Conservation (phyloP, 2,797 vertebrate species). For the Sebastes reedi region DNA sequence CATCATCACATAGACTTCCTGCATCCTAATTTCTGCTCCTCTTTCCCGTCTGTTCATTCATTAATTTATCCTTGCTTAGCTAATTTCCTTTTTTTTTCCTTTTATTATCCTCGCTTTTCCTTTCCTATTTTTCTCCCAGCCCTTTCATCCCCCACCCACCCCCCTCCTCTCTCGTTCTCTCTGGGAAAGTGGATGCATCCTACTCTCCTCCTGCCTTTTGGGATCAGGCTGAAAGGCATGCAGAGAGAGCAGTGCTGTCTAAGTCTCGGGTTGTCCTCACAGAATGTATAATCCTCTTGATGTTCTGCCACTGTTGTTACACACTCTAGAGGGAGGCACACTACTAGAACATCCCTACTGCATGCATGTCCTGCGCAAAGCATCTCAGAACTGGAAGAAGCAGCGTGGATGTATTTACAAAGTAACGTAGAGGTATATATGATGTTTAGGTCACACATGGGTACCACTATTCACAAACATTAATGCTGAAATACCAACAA, state of each 20-base stretch:
- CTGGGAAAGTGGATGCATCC: slow-evolving; percentile 43
- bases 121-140: neutral
- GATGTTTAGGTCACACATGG: neutral
- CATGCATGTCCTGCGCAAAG: slow-evolving; percentile 13
- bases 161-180: neutral
- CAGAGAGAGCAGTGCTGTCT: slow-evolving; percentile 34
- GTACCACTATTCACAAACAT: neutral
- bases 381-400: neutral
- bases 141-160: neutral
- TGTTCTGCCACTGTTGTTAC: slow-evolving; percentile 59
- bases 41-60: slow-evolving; percentile 26
- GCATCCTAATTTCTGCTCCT: slow-evolving; percentile 28
- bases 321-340: slow-evolving; percentile 33
- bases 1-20: slow-evolving; percentile 43
- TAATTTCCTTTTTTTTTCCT: slow-evolving; percentile 13
- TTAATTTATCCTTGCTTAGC: slow-evolving; percentile 19
- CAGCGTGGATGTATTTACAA: neutral
- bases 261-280: slow-evolving; percentile 52
- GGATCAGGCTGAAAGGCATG: slow-evolving; percentile 55
- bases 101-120: neutral
- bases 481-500: slow-evolving; percentile 4
- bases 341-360: slow-evolving; percentile 20
- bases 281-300: slow-evolving; percentile 69
- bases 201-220: slow-evolving; percentile 47
- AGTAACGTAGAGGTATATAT: neutral